Base-by-base conservation (phyloP, 1,140 invertebrate genomes). In the Metaphire vulgaris region DNA sequence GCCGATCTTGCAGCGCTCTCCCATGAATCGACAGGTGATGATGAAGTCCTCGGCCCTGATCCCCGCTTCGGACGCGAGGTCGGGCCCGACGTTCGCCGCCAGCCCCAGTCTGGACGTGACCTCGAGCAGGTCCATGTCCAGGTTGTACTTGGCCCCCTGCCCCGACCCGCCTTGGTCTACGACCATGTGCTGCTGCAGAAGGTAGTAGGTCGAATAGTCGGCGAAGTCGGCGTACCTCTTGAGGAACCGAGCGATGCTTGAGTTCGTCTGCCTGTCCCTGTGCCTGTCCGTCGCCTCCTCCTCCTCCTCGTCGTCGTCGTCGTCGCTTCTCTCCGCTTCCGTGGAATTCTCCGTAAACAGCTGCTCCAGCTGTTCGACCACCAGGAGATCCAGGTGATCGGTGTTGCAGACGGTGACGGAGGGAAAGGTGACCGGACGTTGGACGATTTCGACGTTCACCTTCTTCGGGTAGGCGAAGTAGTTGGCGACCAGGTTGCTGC, bases 401-500 rank as follows among this genome's bases (percentile, higher is more conserved):
- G 67, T 71, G 69, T 78, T 78, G 69, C 77, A 78, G 66, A 78
- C 32, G 41, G 77, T 77, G 26, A 78, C 77, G 6, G 77, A 65
- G 28, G 77, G 77, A 41, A 78, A 78, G 14, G 66, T 64, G 28
- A 78, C 77, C 33, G 77, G 77, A 32, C 65, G 56, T 69, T 78
- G 77, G 34, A 78, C 73, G 30, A 78, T 74, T 73, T 78, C 77
- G 65, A 78, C 72, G 71, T 75, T 66, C 16, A 76, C 75, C 69
- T 78, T 78, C 72, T 78, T 78, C 72, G 77, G 77, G 33, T 78
- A 78, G 33, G 74, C 75, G 77, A 34, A 78, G 65, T 78, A 78
- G 30, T 73, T 31, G 21, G 69, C 33, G 15, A 78, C 66, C n/a
- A 78, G 69, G 41, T 77, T 78, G 33, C 69, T 73, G 31, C 73